Conservation (phyloP, 2,888 invertebrate genomes). For the Synergus gifuensis region DNA sequence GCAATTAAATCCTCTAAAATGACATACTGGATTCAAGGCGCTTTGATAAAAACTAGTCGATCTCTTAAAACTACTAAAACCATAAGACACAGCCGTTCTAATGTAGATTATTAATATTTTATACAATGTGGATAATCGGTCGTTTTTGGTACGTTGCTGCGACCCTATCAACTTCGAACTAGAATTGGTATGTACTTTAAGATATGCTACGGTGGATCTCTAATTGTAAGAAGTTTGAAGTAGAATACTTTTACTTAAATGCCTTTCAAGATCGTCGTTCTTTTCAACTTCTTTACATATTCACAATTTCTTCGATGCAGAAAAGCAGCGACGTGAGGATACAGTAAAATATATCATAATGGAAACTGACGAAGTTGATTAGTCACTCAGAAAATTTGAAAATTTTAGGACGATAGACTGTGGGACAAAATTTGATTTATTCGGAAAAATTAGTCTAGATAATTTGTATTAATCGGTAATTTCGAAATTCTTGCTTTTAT, state of each 20-base stretch:
- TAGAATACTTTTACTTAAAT: conserved; percentile 57
- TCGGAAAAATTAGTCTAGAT: too few species aligned
- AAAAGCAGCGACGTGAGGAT: background rate
- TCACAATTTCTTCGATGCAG: background rate
- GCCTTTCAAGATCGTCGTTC: background rate
- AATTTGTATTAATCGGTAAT: too few species aligned
- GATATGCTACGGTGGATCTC: conserved; percentile 66
- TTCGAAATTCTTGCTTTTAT: background rate
- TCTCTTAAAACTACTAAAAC: conserved; percentile 6
- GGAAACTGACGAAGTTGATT: background rate
- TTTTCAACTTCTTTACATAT: conserved; percentile 15
- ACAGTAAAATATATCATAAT: background rate
- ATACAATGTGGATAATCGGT: background rate
- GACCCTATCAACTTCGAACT: conserved; percentile 47
- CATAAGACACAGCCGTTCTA: conserved; percentile 14
- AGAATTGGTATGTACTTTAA: conserved; percentile 64
- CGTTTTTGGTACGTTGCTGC: background rate
- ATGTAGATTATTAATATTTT: background rate
- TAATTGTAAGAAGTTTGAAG: conserved; percentile 48
- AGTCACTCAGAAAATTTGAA: background rate
- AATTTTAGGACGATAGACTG: background rate
- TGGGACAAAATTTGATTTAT: too few species aligned
- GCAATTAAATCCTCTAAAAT: background rate
- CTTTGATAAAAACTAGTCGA: conserved; percentile 10
- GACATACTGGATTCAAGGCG: background rate